Percentiles rank a stretch among this genome's conserved stretches.
Conservation (phyloP, 1,140 invertebrate species). For the Hirudo medicinalis region DNA sequence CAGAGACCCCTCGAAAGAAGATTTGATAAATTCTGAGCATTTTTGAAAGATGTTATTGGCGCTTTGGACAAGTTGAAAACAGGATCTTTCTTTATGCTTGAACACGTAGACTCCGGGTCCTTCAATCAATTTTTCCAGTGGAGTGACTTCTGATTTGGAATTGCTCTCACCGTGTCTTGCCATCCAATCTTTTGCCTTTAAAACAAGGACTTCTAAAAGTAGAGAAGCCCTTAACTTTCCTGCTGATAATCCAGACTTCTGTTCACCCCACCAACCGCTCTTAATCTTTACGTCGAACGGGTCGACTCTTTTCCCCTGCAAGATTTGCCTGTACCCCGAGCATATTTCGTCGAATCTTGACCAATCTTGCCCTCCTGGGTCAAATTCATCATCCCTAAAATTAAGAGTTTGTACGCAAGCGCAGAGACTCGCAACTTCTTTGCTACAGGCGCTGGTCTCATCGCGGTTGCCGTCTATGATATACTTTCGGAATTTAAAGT, state of each 20-base stretch:
- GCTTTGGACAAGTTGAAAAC: constrained; percentile 18
- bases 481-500: constrained; percentile 23
- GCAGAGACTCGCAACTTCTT: constrained; percentile 22
- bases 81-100: constrained; percentile 20
- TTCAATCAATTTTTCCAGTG: constrained; percentile 14
- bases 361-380: constrained; percentile 17
- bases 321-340: constrained; percentile 20
- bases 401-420: constrained; percentile 21
- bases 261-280: constrained; percentile 25
- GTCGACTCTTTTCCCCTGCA: constrained; percentile 22
- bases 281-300: constrained; percentile 22
- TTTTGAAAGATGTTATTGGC: constrained; percentile 15
- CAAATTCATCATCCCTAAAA: constrained; percentile 23
- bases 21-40: constrained; percentile 15
- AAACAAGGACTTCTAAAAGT: constrained; percentile 15
- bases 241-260: constrained; percentile 19
- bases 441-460: constrained; percentile 21
- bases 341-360: constrained; percentile 21
- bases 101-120: constrained; percentile 22
- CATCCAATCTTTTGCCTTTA: constrained; percentile 19
- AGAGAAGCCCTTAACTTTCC: constrained; percentile 20
- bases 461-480: constrained; percentile 23
- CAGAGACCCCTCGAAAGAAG: constrained; percentile 16
- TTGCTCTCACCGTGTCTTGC: not conserved
- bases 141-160: not conserved